Evolutionary conservation across 53 echinoderm and acorn worm genomes (phyloP).

Genomic region (Stichopus horrens): DNA sequence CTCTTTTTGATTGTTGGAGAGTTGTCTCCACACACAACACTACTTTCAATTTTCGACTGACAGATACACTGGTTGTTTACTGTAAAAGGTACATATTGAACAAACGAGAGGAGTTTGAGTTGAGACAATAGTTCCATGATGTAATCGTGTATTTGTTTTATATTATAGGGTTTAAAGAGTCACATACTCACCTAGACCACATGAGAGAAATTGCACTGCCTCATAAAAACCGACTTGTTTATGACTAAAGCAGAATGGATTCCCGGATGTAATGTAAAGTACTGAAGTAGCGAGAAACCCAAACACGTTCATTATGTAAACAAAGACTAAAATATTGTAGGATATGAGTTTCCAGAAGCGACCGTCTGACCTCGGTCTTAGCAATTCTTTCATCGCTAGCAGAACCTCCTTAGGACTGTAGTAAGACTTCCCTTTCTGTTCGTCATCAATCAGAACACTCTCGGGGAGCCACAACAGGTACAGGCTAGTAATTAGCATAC

Average conservation of each 20-base stretch:
- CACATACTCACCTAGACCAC: conserved; percentile 52
- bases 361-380: conserved; percentile 51
- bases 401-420: conserved; percentile 15
- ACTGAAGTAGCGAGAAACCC: conserved; percentile 32
- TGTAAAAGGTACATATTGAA: too few species aligned
- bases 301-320: conserved; percentile 35
- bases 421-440: conserved; percentile 27
- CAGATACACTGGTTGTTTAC: too few species aligned
- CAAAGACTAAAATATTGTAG: conserved; percentile 55
- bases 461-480: conserved; percentile 56
- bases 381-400: conserved; percentile 37
- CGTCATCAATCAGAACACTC: conserved; percentile 39
- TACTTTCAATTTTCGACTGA: too few species aligned
- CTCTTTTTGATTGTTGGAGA: too few species aligned
- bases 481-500: conserved; percentile 34
- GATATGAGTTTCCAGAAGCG: conserved; percentile 61
- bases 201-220: conserved; percentile 34
- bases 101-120: too few species aligned
- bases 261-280: conserved; percentile 51
- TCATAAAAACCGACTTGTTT: conserved; percentile 57
- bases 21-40: too few species aligned
- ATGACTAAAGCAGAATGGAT: conserved; percentile 66
- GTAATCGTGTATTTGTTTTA: too few species aligned
- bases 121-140: too few species aligned
- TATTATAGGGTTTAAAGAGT: too few species aligned